phyloP scores from a whole-genome alignment of 2,888 invertebrate species.

The Ceriagrion tenellum region DNA sequence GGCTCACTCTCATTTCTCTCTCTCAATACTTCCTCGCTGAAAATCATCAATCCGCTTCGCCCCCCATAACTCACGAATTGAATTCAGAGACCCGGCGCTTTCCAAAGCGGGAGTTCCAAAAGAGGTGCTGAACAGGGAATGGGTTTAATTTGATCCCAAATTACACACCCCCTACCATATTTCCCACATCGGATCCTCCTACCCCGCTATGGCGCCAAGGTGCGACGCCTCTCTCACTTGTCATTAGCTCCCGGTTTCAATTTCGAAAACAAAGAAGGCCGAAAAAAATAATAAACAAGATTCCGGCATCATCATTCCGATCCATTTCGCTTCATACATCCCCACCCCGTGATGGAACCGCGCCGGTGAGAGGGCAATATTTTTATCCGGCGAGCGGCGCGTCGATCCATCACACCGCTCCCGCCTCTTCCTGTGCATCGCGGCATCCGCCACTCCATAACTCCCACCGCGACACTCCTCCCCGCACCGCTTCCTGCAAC shows the following conservation, averaged over 20 bases:
- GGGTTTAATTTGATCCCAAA: not conserved
- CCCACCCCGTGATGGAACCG: not conserved
- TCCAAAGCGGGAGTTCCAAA: not conserved
- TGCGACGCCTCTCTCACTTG: not conserved
- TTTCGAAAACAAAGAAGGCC: not conserved
- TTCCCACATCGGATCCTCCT: not conserved
- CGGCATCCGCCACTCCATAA: not conserved
- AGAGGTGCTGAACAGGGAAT: not conserved
- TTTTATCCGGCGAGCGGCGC: not conserved
- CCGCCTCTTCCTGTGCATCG: not conserved
- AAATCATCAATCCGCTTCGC: slow-evolving; percentile 18
- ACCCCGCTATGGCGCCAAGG: not conserved
- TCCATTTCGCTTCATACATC: slow-evolving; percentile 17
- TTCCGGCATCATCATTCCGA: not conserved
- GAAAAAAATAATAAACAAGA: not conserved
- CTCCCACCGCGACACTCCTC: not conserved
- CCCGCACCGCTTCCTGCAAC: not conserved
- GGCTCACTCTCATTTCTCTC: not conserved
- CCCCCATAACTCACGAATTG: not conserved
- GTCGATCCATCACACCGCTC: not conserved
- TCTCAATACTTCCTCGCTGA: not conserved
- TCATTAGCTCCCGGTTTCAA: slow-evolving; percentile 6
- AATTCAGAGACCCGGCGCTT: not conserved
- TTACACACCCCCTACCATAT: not conserved
- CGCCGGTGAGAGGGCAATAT: not conserved